A percentile compares a stretch with the other conserved stretches of the same genome.
phyloP scores from a whole-genome alignment of 2,113 vertebrate species.

The Rostratula benghalensis region DNA sequence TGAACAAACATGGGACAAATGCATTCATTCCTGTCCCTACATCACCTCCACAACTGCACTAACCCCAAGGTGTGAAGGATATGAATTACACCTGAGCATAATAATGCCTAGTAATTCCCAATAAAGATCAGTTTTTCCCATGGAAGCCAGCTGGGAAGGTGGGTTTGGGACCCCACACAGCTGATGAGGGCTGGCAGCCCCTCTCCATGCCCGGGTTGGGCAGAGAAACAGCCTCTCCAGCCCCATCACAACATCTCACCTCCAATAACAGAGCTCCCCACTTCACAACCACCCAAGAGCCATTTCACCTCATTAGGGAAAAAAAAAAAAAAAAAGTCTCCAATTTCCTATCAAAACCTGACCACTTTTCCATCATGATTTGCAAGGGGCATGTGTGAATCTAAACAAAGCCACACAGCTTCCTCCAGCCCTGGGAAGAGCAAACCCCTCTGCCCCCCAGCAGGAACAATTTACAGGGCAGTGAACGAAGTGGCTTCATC shows the following conservation, averaged over 20 bases:
- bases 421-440: neutral
- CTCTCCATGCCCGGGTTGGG: too few species aligned
- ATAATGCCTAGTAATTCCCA: neutral
- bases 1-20: too few species aligned
- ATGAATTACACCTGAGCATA: neutral
- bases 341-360: neutral
- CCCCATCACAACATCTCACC: neutral
- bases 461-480: neutral
- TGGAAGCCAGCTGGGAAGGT: fast-evolving
- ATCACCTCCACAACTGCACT: neutral
- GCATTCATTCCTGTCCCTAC: too few species aligned
- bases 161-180: fast-evolving
- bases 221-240: too few species aligned
- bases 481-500: neutral
- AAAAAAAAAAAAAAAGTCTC: neutral
- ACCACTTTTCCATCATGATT: neutral
- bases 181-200: too few species aligned
- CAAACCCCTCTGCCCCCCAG: neutral
- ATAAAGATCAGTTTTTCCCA: fast-evolving
- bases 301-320: fast-evolving
- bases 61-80: neutral
- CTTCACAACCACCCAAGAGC: fast-evolving
- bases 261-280: neutral
- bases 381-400: fast-evolving
- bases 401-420: neutral